These are phyloP conservation scores for Clarias laeviceps DNA, from an alignment of 2,797 vertebrate species.

Conservation along the genomic window DNA sequence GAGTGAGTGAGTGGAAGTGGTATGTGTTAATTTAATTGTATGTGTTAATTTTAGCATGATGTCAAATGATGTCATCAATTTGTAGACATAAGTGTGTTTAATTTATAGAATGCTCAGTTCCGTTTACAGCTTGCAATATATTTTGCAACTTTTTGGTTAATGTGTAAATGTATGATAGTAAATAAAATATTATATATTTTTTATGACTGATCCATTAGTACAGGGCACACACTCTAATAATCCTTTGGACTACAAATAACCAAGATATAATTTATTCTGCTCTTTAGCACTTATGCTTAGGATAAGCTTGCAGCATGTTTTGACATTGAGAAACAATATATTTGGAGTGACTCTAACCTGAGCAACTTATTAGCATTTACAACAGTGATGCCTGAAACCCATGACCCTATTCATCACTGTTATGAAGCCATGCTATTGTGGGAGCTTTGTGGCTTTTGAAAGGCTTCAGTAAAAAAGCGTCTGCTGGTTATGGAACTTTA, in stretches of 20 bases:
- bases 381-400: constrained; percentile 61
- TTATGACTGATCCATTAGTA: constrained; percentile 24
- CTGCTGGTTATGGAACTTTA: constrained; percentile 71
- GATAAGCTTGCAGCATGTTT: constrained; percentile 43
- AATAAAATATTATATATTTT: neutral
- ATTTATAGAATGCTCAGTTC: no score
- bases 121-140: no score
- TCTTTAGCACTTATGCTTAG: constrained; percentile 40
- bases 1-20: no score
- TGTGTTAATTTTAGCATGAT: no score
- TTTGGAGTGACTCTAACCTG: constrained; percentile 32
- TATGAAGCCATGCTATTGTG: constrained; percentile 75
- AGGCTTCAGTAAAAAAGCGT: constrained; percentile 70
- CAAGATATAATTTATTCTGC: constrained; percentile 50
- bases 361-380: constrained; percentile 62
- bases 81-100: neutral
- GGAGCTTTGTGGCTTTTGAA: constrained; percentile 62
- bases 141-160: neutral
- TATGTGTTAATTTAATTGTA: no score
- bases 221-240: constrained; percentile 10
- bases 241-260: constrained; percentile 46
- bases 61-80: neutral
- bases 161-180: neutral
- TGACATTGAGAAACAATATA: constrained; percentile 46
- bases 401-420: constrained; percentile 75